These are phyloP conservation scores for Atta cephalotes DNA, from an alignment of 1,140 invertebrate species.

Conservation along the genomic window DNA sequence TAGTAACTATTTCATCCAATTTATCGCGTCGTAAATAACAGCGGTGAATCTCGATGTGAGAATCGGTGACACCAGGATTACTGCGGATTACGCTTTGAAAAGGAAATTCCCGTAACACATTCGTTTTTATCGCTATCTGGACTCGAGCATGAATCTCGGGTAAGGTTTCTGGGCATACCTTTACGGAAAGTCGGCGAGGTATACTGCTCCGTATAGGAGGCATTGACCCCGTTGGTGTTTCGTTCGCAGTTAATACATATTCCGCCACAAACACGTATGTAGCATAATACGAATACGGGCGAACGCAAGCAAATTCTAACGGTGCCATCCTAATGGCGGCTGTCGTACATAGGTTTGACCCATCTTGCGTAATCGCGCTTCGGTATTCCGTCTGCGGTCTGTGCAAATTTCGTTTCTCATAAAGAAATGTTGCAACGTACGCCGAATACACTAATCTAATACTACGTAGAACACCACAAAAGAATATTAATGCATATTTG, in stretches of 20 bases:
- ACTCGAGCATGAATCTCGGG: conserved; percentile 75
- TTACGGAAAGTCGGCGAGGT: conserved; percentile 80
- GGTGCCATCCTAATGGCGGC: conserved; percentile 69
- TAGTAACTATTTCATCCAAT: neutral
- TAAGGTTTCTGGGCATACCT: conserved; percentile 69
- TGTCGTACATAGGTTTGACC: conserved; percentile 70
- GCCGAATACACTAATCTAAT: neutral
- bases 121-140: conserved; percentile 82
- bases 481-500: conserved; percentile 1
- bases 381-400: neutral
- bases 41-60: conserved; percentile 11
- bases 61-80: conserved; percentile 9
- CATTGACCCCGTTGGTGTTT: conserved; percentile 81
- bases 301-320: conserved; percentile 83
- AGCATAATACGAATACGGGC: conserved; percentile 53
- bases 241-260: conserved; percentile 57
- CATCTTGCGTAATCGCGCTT: conserved; percentile 77
- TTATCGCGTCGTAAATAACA: neutral
- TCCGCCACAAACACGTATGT: conserved; percentile 9
- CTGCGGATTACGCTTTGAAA: conserved; percentile 78
- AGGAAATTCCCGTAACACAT: conserved; percentile 85
- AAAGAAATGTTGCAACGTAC: neutral
- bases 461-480: neutral
- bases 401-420: conserved; percentile 13
- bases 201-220: conserved; percentile 83